A percentile compares a stretch with the other conserved stretches of the same genome.
These are phyloP conservation scores for Bostrychus sinensis DNA, from an alignment of 2,113 vertebrate species.

Conservation along the genomic window DNA sequence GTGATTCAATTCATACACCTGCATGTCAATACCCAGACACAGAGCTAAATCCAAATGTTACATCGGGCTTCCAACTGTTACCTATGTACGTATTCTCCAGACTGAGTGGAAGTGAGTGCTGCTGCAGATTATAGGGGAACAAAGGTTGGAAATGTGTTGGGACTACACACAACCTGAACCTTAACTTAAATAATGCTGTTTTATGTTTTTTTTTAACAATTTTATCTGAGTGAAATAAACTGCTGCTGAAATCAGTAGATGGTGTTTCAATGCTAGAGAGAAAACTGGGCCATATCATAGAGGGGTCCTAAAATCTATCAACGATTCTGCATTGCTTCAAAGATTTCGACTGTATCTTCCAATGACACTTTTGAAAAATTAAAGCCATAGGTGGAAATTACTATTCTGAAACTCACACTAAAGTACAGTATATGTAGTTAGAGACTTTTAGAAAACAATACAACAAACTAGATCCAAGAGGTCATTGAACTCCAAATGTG, in stretches of 20 bases:
- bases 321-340: not conserved
- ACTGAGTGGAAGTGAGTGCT: not conserved
- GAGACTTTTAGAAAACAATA: not conserved
- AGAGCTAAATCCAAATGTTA: slow-evolving; percentile 6
- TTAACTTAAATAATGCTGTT: no score
- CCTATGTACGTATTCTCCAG: not conserved
- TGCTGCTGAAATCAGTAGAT: no score
- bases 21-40: slow-evolving; percentile 26
- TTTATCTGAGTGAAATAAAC: no score
- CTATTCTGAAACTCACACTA: no score
- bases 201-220: no score
- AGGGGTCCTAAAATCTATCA: not conserved
- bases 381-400: not conserved
- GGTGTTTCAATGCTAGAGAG: no score
- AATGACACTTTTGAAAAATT: not conserved
- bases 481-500: not conserved
- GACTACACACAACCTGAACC: not conserved
- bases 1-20: slow-evolving; percentile 37
- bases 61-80: not conserved
- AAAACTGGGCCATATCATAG: not conserved
- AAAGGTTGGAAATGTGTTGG: not conserved
- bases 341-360: not conserved
- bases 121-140: not conserved
- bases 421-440: not conserved
- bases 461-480: not conserved